Evolutionary conservation across 2,888 invertebrate species (phyloP).

Genomic region (Lysandra coridon): DNA sequence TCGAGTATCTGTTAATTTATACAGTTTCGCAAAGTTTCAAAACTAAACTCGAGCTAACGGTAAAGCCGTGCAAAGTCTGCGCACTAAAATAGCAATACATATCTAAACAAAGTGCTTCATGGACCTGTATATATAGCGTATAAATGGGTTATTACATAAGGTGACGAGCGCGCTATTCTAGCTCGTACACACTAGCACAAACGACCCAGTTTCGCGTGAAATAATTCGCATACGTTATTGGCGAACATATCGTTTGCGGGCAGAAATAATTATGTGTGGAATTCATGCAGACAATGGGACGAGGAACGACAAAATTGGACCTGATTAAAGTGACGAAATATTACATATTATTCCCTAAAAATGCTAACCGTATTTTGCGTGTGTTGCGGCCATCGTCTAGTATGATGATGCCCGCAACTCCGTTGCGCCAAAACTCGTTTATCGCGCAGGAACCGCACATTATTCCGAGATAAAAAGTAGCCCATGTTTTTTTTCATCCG

Average conservation of each 20-base stretch:
- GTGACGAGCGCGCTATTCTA: constrained; percentile 29
- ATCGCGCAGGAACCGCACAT: no score
- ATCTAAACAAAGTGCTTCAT: constrained; percentile 26
- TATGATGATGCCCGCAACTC: no score
- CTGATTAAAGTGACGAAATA: constrained; percentile 26
- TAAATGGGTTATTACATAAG: constrained; percentile 33
- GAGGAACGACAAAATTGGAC: constrained; percentile 37
- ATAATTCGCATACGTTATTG: constrained; percentile 65
- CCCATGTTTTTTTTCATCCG: no score
- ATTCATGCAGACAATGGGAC: constrained; percentile 62
- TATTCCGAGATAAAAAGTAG: no score
- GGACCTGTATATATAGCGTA: constrained; percentile 24
- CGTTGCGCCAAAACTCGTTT: no score
- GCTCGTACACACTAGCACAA: constrained; percentile 23
- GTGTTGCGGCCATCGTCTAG: no score
- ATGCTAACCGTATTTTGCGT: not conserved
- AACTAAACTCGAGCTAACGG: not conserved
- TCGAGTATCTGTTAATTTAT: not conserved
- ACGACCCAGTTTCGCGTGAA: constrained; percentile 56
- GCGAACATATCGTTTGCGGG: constrained; percentile 62
- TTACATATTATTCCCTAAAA: not conserved
- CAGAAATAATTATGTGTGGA: constrained; percentile 75
- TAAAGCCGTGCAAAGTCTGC: not conserved
- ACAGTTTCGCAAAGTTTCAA: not conserved
- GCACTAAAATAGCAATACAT: constrained; percentile 22